Base-by-base conservation (phyloP, 2,888 invertebrate genomes). In the Tuta absoluta region DNA sequence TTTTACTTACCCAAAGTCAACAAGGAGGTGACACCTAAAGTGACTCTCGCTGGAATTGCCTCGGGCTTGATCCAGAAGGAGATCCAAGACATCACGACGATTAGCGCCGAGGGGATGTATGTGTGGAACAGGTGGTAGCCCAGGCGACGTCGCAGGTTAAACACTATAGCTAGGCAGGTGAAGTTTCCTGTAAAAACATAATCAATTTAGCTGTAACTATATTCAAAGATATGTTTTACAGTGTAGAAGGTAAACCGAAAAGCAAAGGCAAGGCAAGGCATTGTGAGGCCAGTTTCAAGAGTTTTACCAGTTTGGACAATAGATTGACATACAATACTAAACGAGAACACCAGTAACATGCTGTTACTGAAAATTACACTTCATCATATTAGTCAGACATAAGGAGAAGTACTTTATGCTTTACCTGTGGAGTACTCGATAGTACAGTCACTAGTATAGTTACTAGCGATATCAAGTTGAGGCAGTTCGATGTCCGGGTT, bases 1-100 rank as follows among this genome's bases (percentile, higher is more conserved):
- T n/a, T 7, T n/a, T 41, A 3, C 41, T 41, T 41, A 95, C 96
- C 96, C 75, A 97, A 90, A 61, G 97, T 98, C 49, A 98, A 93
- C 63, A 98, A 87, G 0, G 97, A 97, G 0, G 97, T 97, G 24
- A 97, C 97, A 59, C 97, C 97, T 19, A 98, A 88, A 0, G 97
- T 97, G 65, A 98, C 97, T 66, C 98, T 93, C 0, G 97, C 97
- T 0, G 98, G 98, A 73, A 97, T 97, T 7, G 98, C 97, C 85
- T 97, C 97, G 0, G 97, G 97, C 77, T 97, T 97, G 76, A 98
- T 97, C 98, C 98, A 98, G 90, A 98, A 98, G 0, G 98, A 97
- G 72, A 98, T 97, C 98, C 98, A 98, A 67, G 97, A 97, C 96
- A 98, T 97, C 65, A 98, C 97, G 57, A 98, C 98, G 80, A 98